Percentiles rank a stretch among this genome's conserved stretches.
Conservation (phyloP, 2,113 vertebrate species). For the Romanogobio albipinnatus region DNA sequence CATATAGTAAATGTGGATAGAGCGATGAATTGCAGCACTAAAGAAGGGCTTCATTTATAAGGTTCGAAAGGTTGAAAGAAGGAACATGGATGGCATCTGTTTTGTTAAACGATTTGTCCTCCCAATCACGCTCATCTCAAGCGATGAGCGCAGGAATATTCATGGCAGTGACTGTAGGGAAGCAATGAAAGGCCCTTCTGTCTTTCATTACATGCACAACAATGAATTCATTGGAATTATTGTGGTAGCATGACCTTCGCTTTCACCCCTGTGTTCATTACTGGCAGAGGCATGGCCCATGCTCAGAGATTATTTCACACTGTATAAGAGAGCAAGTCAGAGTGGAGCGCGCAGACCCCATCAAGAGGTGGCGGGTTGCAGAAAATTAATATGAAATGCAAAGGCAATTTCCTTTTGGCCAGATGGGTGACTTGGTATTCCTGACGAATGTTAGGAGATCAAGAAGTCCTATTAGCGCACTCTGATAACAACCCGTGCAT, state of each 20-base stretch:
- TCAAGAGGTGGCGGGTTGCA: constrained; percentile 36
- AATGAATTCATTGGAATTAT: constrained; percentile 66
- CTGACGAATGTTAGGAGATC: constrained; percentile 51
- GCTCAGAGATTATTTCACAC: constrained; percentile 67
- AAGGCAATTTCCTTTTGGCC: constrained; percentile 61
- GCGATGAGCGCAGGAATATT: constrained; percentile 31
- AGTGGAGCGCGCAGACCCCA: constrained; percentile 21
- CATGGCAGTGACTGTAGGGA: neutral
- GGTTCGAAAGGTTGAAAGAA: constrained; percentile 15
- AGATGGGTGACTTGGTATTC: constrained; percentile 60
- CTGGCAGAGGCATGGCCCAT: constrained; percentile 48
- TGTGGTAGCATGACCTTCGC: constrained; percentile 66
- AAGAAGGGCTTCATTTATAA: neutral
- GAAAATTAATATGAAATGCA: constrained; percentile 60
- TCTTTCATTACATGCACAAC: constrained; percentile 68
- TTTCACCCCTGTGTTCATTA: constrained; percentile 65
- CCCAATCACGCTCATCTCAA: neutral
- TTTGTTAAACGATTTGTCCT: constrained; percentile 32
- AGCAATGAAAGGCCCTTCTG: constrained; percentile 44
- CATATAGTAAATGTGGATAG: neutral
- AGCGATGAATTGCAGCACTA: neutral
- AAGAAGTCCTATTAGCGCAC: constrained; percentile 56
- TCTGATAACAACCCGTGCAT: constrained; percentile 36
- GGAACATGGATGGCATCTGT: neutral
- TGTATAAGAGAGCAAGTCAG: constrained; percentile 59